Conservation (phyloP, 2,797 vertebrate genomes). For the Acanthis flammea region DNA sequence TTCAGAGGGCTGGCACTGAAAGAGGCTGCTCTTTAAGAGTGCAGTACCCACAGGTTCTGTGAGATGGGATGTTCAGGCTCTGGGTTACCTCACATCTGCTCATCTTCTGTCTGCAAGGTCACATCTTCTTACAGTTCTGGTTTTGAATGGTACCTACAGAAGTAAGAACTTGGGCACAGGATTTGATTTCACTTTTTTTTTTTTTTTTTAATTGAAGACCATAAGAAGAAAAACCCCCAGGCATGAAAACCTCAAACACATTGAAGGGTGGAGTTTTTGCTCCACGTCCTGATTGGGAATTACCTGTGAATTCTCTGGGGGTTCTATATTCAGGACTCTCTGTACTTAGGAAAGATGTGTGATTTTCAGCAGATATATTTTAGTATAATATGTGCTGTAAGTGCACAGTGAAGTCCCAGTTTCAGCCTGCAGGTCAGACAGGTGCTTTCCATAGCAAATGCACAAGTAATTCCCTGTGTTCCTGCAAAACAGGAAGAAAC, state of each 20-base stretch:
- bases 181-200: not conserved
- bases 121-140: not conserved
- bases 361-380: not conserved
- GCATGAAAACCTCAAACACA: not conserved
- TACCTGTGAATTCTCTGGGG: not conserved
- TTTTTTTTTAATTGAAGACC: not conserved
- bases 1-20: not conserved
- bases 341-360: not conserved
- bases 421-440: not conserved
- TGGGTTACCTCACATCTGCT: not conserved
- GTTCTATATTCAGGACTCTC: not conserved
- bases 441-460: not conserved
- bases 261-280: not conserved
- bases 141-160: not conserved
- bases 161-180: not conserved
- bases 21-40: not conserved
- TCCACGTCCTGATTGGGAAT: fast-evolving
- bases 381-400: not conserved
- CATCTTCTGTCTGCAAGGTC: not conserved
- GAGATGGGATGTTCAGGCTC: fast-evolving
- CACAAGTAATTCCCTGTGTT: not conserved
- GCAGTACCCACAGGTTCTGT: not conserved
- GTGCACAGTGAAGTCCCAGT: not conserved
- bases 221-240: not conserved
- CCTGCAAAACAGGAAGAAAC: not conserved